Conservation (phyloP, 2,797 vertebrate genomes). For the Lophius americanus region DNA sequence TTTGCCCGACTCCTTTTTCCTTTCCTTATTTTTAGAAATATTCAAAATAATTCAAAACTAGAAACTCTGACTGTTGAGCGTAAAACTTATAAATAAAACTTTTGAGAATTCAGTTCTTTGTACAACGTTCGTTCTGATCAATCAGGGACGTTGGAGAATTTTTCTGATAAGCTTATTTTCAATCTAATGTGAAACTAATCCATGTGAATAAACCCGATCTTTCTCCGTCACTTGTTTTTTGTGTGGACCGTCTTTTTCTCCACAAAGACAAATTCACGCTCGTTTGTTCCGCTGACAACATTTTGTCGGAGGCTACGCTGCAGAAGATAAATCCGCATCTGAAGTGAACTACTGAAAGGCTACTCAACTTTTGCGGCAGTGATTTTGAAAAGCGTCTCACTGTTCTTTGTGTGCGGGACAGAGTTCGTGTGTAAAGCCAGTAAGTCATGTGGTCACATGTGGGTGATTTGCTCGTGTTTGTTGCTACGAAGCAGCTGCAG, state of each 20-base stretch:
- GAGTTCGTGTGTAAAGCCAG: constrained; percentile 1
- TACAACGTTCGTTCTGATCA: too few species aligned
- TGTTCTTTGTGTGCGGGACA: constrained; percentile 7
- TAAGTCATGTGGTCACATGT: constrained; percentile 33
- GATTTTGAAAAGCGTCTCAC: not conserved
- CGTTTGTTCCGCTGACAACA: not conserved
- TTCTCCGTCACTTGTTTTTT: too few species aligned
- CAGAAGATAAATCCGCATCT: not conserved
- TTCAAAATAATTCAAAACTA: too few species aligned
- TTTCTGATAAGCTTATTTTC: too few species aligned
- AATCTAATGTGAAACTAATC: too few species aligned
- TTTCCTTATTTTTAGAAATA: too few species aligned
- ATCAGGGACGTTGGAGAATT: too few species aligned
- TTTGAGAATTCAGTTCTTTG: too few species aligned
- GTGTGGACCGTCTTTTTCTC: not conserved
- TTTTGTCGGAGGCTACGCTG: not conserved
- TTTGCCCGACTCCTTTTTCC: too few species aligned
- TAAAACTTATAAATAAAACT: too few species aligned
- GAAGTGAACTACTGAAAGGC: not conserved
- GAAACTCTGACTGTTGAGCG: too few species aligned
- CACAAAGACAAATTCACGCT: not conserved
- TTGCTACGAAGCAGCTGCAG: constrained; percentile 33
- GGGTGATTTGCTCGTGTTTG: constrained; percentile 38
- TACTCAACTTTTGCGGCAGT: not conserved
- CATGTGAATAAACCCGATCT: too few species aligned